Conservation (phyloP, 2,113 vertebrate species). For the Sinocyclocheilus grahami region DNA sequence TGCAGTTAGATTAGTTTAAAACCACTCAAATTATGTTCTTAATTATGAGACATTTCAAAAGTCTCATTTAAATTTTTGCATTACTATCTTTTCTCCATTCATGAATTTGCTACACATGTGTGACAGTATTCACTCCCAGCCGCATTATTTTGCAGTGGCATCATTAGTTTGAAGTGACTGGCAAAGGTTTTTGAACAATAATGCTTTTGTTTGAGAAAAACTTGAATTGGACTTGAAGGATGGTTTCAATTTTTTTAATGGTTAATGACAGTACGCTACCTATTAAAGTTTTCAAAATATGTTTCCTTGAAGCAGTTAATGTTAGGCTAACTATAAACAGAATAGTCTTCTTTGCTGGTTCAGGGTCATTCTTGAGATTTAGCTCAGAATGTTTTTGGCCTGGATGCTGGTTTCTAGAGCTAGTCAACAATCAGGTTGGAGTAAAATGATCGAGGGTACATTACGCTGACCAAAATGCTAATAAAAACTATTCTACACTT, state of each 20-base stretch:
- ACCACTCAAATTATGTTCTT: not conserved
- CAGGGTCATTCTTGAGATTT: conserved; percentile 7
- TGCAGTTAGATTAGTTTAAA: not conserved
- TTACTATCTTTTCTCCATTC: not conserved
- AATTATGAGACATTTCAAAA: not conserved
- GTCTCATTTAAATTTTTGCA: not conserved
- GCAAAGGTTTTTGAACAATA: not conserved
- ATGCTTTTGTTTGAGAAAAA: conserved; percentile 28
- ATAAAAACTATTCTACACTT: not conserved
- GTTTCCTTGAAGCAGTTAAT: conserved; percentile 8
- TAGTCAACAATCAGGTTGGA: not conserved
- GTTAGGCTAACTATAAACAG: conserved; percentile 16
- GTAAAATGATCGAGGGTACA: not conserved
- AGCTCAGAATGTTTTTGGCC: conserved; percentile 22
- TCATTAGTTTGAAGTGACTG: not conserved
- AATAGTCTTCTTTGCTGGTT: conserved; percentile 20
- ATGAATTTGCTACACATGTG: conserved; percentile 14
- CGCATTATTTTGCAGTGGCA: not conserved
- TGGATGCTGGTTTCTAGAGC: conserved; percentile 35
- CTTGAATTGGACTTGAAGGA: not conserved
- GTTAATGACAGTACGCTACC: not conserved
- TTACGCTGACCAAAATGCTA: not conserved
- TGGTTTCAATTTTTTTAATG: conserved; percentile 14
- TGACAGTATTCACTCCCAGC: conserved; percentile 2
- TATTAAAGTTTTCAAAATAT: not conserved